Base-by-base conservation (phyloP, 2,888 invertebrate genomes). In the Phyto melanocephala region DNA sequence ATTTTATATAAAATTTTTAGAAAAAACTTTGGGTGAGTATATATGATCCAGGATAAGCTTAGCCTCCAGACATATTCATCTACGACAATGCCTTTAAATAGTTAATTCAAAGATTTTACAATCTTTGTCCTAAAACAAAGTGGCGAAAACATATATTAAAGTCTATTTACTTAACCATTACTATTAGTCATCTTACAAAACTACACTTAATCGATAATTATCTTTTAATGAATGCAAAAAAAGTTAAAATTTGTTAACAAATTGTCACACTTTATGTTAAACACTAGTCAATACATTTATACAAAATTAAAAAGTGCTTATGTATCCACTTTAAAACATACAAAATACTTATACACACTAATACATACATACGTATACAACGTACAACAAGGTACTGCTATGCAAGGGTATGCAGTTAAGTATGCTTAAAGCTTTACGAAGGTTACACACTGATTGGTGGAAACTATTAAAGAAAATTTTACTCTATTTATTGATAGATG, bases 401-500 rank as follows among this genome's bases (percentile, higher is more conserved):
- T n/a, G n/a, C n/a, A n/a, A n/a, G n/a, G n/a, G n/a, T n/a, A n/a
- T n/a, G n/a, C n/a, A n/a, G n/a, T n/a, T n/a, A n/a, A n/a, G n/a
- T n/a, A n/a, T n/a, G n/a, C n/a, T n/a, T 28, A 5, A 75, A 76
- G 24, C 13, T 60, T 35, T 22, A 45, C 52, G 70, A 70, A 77
- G 70, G 70, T 77, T 62, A 28, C 6, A 68, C 11, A 35, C 4
- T 28, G 3, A 47, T 58, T 35, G 24, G 58, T 47, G 22, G 11
- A 33, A 40, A 52, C 24, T 56, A 24, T 37, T 35, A 13, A 56
- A 58, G 58, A 71, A 35, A 50, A 74, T 65, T 28, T 35, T 70
- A 65, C 40, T 62, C 68, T 62, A 63, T 54, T 54, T 17, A 58
- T 40, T 82, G 81, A 75, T 75, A 65, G 78, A 79, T 71, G 79